Conservation (phyloP, 2,797 vertebrate genomes). For the Spheniscus humboldti region DNA sequence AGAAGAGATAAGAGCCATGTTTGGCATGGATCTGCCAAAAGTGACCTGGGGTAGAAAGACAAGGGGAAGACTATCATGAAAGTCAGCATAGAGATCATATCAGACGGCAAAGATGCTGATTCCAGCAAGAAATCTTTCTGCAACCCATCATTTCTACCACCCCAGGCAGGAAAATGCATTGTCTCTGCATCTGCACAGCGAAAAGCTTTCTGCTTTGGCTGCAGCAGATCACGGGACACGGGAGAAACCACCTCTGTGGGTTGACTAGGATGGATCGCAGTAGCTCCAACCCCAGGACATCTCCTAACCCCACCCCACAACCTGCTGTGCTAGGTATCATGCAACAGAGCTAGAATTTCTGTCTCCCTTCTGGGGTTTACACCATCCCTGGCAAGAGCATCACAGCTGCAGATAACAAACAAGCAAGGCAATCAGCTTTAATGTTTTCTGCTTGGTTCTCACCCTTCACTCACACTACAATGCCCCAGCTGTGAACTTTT, state of each 20-base stretch:
- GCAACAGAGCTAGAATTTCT: not conserved
- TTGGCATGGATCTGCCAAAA: not conserved
- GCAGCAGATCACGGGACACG: not conserved
- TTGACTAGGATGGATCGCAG: accelerated
- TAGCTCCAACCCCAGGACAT: not conserved
- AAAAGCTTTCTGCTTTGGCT: not conserved
- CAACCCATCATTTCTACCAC: not conserved
- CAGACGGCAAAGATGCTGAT: not conserved
- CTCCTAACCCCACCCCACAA: not conserved
- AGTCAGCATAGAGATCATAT: not conserved
- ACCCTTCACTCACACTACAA: not conserved
- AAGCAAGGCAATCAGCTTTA: not conserved
- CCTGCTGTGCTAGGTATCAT: not conserved
- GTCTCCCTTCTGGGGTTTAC: not conserved
- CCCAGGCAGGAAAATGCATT: not conserved
- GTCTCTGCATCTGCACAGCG: not conserved
- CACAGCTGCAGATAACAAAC: not conserved
- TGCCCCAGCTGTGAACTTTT: not conserved
- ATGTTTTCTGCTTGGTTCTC: not conserved
- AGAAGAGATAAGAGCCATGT: not conserved
- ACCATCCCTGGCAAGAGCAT: not conserved
- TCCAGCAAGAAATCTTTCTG: not conserved
- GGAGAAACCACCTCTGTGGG: not conserved
- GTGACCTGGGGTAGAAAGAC: not conserved
- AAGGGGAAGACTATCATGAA: not conserved